Evolutionary conservation across 2,888 invertebrate genomes (phyloP), one percentile per base, ranked within the genome.

Genomic region (Megaustenia siamemsis): DNA sequence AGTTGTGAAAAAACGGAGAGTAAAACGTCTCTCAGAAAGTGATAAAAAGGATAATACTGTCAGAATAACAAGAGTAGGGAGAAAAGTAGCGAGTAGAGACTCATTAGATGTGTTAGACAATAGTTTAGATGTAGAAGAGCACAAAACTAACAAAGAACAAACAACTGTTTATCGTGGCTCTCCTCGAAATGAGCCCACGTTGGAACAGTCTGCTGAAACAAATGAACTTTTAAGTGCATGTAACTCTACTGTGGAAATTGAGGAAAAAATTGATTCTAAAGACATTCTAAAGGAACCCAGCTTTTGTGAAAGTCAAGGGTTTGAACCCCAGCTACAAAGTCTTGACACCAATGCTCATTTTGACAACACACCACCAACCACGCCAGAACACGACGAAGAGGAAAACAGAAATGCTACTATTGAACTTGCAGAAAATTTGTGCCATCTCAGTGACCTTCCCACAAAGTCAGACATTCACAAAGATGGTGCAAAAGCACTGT

Each of bases 351-450:
- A 85, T 84, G 88, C 89, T 82, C 82, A 90, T 69, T 87, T 90
- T 87, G 97, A 97, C 92, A 96, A 97, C 94, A 97, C 97, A 87
- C 97, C 97, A 75, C 97, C 97, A 38, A 96, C 96, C 73, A 97
- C 97, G n/a, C 97, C 97, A 1, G 97, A 97, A 91, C 96, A 96
- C 86, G 91, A 91, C 56, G 40, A 40, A 24, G 69, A 69, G 24
- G 88, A 88, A 21, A 76, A 86, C 18, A 76, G 82, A 21, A 66
- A 69, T 32, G 87, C 83, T 68, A 73, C 86, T 18, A 78, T 79
- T 1, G 75, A 84, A n/a, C 78, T n/a, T 28, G 77, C 76, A 40
- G 77, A 85, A 63, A 85, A 81, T 69, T 28, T 32, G 15, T 83
- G 45, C 28, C 53, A 77, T 60, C 45, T 68, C 15, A 84, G 77